phyloP scores from a whole-genome alignment of 1,140 invertebrate species.

The Nasonia longicornis region DNA sequence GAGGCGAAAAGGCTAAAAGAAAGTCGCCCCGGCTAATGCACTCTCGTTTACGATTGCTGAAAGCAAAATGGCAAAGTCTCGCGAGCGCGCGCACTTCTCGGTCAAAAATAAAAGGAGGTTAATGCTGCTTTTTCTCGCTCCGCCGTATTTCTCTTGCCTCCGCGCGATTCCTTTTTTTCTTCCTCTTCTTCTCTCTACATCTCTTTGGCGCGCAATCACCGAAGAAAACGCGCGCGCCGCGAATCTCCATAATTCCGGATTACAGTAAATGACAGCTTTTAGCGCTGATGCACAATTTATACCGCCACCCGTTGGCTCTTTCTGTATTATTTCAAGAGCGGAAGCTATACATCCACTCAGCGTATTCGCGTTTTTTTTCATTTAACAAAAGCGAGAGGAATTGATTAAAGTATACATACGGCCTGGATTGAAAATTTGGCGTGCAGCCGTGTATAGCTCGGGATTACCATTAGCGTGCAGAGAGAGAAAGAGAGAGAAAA shows the following conservation, averaged over 20 bases:
- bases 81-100: slow-evolving; percentile 34
- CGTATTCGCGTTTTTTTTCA: slow-evolving; percentile 53
- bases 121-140: slow-evolving; percentile 41
- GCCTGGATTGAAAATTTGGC: background rate
- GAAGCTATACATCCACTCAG: background rate
- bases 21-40: slow-evolving; percentile 50
- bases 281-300: slow-evolving; percentile 68
- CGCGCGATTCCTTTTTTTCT: slow-evolving; percentile 46
- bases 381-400: slow-evolving; percentile 38
- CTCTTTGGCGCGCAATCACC: slow-evolving; percentile 30
- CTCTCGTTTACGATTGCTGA: slow-evolving; percentile 39
- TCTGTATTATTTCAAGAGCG: slow-evolving; percentile 67
- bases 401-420: slow-evolving; percentile 37
- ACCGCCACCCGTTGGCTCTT: slow-evolving; percentile 49
- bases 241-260: slow-evolving; percentile 68
- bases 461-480: background rate
- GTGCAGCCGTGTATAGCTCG: background rate
- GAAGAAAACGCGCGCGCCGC: slow-evolving; percentile 11
- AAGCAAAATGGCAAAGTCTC: slow-evolving; percentile 41
- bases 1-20: slow-evolving; percentile 5
- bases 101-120: slow-evolving; percentile 41
- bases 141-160: slow-evolving; percentile 17
- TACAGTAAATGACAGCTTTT: slow-evolving; percentile 70
- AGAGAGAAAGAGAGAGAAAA: background rate
- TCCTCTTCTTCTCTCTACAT: slow-evolving; percentile 28